Base-by-base conservation (phyloP, 2,888 invertebrate genomes). In the Drosophila prostipennis region DNA sequence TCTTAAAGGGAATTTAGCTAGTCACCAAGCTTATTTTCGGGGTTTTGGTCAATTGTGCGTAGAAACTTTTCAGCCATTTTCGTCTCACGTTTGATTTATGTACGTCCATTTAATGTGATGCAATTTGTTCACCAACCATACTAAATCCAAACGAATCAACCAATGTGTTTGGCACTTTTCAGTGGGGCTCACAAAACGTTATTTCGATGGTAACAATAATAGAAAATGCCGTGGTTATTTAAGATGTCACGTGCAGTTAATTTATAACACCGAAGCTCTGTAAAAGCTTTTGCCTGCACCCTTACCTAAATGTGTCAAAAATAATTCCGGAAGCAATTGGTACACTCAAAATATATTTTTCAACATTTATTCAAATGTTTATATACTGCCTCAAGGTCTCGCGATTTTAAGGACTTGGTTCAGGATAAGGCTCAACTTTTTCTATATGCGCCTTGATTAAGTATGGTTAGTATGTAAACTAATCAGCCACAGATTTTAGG, bases 81-180 rank as follows among this genome's bases (percentile, higher is more conserved):
- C 78, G 72, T 76, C 65, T 72, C 78, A 76, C 69, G 68, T 76
- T 67, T 76, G 81, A 84, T 79, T 81, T 79, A 85, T 79, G 72
- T 80, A 61, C 80, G 74, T 78, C 68, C 74, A 77, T 74, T 80
- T 81, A 10, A 69, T 49, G 45, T 72, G 65, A 71, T 64, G 61
- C 79, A 81, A 74, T 75, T 76, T 74, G 74, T 56, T 69, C 72
- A 71, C 58, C 71, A 16, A 36, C 29, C 58, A 19, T 39, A n/a
- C 19, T 6, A 13, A 26, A 48, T 29, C 26, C 26, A 75, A 70
- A 53, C 71, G 77, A 75, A 76, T 79, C 81, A 79, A 70, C 78
- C 77, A 7, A 78, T 69, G 68, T 69, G 54, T 74, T 72, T 72
- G 69, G 64, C 76, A 74, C 63, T 70, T 72, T 75, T 16, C 32